These are phyloP conservation scores for Crypturellus tataupa DNA, from an alignment of 2,797 vertebrate genomes.

Conservation along the genomic window DNA sequence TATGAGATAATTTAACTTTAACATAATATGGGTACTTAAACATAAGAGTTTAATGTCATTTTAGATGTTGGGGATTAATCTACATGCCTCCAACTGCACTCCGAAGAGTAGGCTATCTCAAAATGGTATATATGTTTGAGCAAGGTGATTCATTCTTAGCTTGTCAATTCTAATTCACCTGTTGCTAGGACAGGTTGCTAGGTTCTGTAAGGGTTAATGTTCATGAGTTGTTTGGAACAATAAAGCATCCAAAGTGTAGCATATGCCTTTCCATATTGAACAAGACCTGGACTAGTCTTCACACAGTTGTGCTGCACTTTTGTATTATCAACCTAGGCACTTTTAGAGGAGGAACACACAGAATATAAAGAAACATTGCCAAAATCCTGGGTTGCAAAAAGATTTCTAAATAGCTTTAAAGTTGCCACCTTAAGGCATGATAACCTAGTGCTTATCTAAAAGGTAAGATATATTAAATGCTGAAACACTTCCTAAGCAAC, in stretches of 20 bases:
- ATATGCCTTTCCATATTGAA: not conserved
- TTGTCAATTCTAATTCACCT: not conserved
- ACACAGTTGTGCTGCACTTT: not conserved
- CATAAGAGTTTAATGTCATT: not conserved
- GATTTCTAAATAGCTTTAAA: not conserved
- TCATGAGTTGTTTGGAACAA: not conserved
- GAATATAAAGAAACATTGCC: not conserved
- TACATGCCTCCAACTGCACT: not conserved
- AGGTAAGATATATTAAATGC: not conserved
- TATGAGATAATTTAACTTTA: not conserved
- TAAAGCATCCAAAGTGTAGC: not conserved
- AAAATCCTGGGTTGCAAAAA: not conserved
- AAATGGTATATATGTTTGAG: not conserved
- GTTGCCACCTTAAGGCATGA: not conserved
- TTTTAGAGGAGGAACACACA: not conserved
- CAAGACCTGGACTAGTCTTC: not conserved
- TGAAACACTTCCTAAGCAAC: not conserved
- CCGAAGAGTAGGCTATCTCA: not conserved
- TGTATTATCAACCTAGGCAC: not conserved
- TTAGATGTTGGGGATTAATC: not conserved
- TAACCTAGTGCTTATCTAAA: not conserved
- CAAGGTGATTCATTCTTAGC: not conserved
- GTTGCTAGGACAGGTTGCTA: not conserved
- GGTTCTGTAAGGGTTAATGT: not conserved
- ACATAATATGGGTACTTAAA: not conserved